These are phyloP conservation scores for Chauna torquata DNA, from an alignment of 2,113 vertebrate species.

Conservation along the genomic window DNA sequence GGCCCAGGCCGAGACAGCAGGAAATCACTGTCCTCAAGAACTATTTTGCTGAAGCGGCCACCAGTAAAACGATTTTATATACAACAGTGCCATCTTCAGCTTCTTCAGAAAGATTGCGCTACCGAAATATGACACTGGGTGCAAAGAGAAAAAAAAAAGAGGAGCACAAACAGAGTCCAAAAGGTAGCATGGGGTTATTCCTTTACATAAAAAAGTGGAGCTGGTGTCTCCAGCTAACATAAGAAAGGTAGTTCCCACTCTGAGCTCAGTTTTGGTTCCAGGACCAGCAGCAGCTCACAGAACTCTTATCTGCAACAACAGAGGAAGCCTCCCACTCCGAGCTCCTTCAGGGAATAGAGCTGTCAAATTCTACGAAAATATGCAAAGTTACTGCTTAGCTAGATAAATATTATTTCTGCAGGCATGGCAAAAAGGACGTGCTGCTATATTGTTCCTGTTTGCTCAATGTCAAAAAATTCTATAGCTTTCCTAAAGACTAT, in stretches of 20 bases:
- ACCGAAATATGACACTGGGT: not conserved
- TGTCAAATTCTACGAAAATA: not conserved
- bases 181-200: rapidly evolving
- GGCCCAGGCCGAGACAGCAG: not conserved
- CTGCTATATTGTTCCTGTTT: rapidly evolving
- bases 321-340: not conserved
- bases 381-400: not conserved
- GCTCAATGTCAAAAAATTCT: not conserved
- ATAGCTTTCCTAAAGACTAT: not conserved
- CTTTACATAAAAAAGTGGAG: not conserved
- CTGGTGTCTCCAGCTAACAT: not conserved
- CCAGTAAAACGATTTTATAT: not conserved
- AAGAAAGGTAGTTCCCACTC: not conserved
- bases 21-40: not conserved
- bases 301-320: not conserved
- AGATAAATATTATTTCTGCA: not conserved
- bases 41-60: not conserved
- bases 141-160: not conserved
- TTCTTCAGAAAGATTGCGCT: not conserved
- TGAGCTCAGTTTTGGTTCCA: not conserved
- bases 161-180: not conserved
- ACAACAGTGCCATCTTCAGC: slow-evolving; percentile 26
- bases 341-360: not conserved
- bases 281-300: not conserved
- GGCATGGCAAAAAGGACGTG: not conserved